phyloP scores from a whole-genome alignment of 2,797 vertebrate species.

The Gymnocypris eckloni region DNA sequence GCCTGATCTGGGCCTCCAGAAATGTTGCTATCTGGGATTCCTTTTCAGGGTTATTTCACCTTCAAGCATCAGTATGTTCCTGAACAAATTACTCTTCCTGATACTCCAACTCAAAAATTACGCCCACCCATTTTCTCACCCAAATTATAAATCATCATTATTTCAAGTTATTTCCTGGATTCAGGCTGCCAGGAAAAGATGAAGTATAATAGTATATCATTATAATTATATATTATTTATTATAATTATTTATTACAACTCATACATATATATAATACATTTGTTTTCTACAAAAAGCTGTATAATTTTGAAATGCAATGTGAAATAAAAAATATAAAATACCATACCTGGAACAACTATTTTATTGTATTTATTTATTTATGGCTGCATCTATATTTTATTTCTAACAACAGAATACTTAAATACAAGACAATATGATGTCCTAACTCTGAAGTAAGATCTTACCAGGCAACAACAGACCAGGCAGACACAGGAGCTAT shows the following conservation, averaged over 20 bases:
- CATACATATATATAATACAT: not conserved
- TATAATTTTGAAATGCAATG: not conserved
- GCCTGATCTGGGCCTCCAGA: no score
- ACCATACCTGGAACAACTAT: not conserved
- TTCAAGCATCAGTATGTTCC: not conserved
- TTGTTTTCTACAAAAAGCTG: not conserved
- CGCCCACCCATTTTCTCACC: not conserved
- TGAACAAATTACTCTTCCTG: not conserved
- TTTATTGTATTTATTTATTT: not conserved
- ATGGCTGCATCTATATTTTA: not conserved
- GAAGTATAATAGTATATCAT: not conserved
- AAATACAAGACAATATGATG: conserved; percentile 9
- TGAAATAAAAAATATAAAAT: no score
- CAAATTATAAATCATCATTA: not conserved
- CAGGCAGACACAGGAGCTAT: not conserved
- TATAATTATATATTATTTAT: not conserved
- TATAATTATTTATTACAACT: not conserved
- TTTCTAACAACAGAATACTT: not conserved
- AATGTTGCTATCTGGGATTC: not conserved
- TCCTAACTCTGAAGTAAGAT: not conserved
- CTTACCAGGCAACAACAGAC: not conserved
- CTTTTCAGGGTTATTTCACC: not conserved
- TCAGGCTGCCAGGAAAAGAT: not conserved
- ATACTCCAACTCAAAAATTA: not conserved
- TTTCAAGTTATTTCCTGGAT: not conserved